Evolutionary conservation across 37 sponge, comb jelly and placozoan genomes (phyloP), one percentile per base, ranked within the genome.

Genomic region (Bolinopsis microptera): DNA sequence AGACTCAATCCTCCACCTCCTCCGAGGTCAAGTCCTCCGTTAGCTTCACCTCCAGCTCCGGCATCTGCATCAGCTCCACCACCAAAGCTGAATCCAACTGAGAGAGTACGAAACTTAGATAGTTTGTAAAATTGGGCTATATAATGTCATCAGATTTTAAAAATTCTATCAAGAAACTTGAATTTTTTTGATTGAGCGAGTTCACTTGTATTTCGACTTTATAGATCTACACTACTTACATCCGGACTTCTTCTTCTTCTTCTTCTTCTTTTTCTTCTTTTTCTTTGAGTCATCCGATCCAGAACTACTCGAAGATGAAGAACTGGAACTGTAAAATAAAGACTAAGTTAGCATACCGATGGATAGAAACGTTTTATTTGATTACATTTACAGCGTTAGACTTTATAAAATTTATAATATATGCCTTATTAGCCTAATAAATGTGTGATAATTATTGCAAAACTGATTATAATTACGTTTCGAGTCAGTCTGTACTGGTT

Each of bases 171-270:
- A n/a, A n/a, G n/a, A n/a, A n/a, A n/a, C n/a, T n/a, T n/a, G n/a
- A n/a, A n/a, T n/a, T n/a, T n/a, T n/a, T n/a, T n/a, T n/a, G n/a
- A n/a, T n/a, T n/a, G n/a, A n/a, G n/a, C n/a, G n/a, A n/a, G n/a
- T n/a, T n/a, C n/a, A n/a, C n/a, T n/a, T n/a, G n/a, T n/a, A n/a
- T n/a, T n/a, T n/a, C n/a, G n/a, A n/a, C n/a, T n/a, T n/a, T n/a
- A n/a, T n/a, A n/a, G n/a, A n/a, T n/a, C n/a, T n/a, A n/a, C n/a
- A 3, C 26, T 24, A 70, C 74, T 70, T 70, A 70, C 74, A 70
- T 70, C 74, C 74, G 3, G 2, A 2, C 74, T 70, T 70, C 74
- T 70, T 70, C 74, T 70, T 70, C 74, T 70, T 70, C 21, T 70
- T 70, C 74, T 70, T 70, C 30, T 70, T 70, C 26, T 70, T 70